These are phyloP conservation scores for Planococcus citri DNA, from an alignment of 1,140 invertebrate genomes.

Conservation along the genomic window DNA sequence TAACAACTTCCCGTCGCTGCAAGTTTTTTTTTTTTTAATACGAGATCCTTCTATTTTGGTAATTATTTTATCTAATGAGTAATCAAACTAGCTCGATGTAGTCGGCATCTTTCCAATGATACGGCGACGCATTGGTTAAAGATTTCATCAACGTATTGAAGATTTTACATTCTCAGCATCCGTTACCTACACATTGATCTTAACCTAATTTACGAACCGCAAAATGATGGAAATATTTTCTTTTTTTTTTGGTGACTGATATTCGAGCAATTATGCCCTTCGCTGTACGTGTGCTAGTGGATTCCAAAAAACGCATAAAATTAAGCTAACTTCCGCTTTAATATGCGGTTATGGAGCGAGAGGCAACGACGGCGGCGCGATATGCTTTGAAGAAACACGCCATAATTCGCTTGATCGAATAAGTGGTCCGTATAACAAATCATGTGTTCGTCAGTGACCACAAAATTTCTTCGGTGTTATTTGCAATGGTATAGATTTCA, in stretches of 20 bases:
- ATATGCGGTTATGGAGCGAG: neutral
- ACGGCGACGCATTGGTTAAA: neutral
- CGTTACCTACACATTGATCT: no score
- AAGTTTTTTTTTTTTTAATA: neutral
- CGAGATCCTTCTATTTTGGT: neutral
- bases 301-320: neutral
- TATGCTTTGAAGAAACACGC: neutral
- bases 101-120: neutral
- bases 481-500: neutral
- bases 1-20: neutral
- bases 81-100: neutral
- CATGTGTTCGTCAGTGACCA: neutral
- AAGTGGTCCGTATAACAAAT: neutral
- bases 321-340: neutral
- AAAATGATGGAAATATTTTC: neutral
- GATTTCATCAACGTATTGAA: no score
- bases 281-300: neutral
- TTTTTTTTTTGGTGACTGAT: neutral
- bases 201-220: conserved; percentile 5
- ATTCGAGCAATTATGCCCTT: neutral
- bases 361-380: neutral
- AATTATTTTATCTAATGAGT: neutral
- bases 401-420: neutral
- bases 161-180: no score
- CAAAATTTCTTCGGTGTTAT: neutral